Conservation (phyloP, 2,113 vertebrate genomes). For the zebrafish (Danio rerio) region GRCz12tu NC_133194.1:32693501-32694000, state of each 20-base stretch:
- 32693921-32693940: too few species aligned
- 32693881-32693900: too few species aligned
- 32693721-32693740: not conserved
- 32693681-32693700: slow-evolving; percentile 10
- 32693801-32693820: slow-evolving; percentile 12
- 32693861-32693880: too few species aligned
- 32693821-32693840: not conserved
- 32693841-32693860: not conserved
- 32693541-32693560: slow-evolving; percentile 25
- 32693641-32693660: slow-evolving; percentile 1
- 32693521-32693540: slow-evolving; percentile 3
- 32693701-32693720: not conserved
- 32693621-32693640: not conserved
- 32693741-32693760: not conserved
- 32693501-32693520: not conserved
- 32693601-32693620: not conserved
- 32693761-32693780: not conserved
- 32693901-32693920: too few species aligned
- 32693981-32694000: too few species aligned
- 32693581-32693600: not conserved
- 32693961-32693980: too few species aligned
- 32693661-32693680: not conserved
- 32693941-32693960: too few species aligned
- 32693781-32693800: not conserved
- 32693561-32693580: not conserved